Evolutionary conservation across 2,888 invertebrate species (phyloP).

Genomic region (Bombylius discolor): DNA sequence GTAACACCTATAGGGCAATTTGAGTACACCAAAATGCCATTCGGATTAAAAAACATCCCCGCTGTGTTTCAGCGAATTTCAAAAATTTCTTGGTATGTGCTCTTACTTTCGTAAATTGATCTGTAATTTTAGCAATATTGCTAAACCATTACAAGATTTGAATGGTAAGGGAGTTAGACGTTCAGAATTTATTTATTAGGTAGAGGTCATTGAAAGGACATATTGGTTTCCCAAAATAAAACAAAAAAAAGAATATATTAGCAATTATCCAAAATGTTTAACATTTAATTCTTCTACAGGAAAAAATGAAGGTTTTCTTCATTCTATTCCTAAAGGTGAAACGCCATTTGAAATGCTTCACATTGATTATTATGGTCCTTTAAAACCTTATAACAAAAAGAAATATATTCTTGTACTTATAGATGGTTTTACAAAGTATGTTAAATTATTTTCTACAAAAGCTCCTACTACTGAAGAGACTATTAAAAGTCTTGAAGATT

Average conservation of each 20-base stretch:
- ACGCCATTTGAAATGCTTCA: constrained; percentile 17
- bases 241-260: constrained; percentile 5
- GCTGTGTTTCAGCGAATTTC: not conserved
- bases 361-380: constrained; percentile 8
- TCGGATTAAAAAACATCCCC: not conserved
- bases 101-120: constrained; percentile 16
- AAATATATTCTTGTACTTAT: constrained; percentile 8
- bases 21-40: not conserved
- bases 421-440: constrained; percentile 12
- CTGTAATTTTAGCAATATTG: not conserved
- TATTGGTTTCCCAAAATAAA: constrained; percentile 19
- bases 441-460: constrained; percentile 7
- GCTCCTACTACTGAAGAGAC: constrained; percentile 13
- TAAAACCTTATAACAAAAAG: constrained; percentile 6
- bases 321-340: constrained; percentile 19
- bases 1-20: not conserved
- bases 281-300: constrained; percentile 6
- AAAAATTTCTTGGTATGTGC: constrained; percentile 15
- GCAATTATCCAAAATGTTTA: constrained; percentile 9
- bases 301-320: constrained; percentile 17
- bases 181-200: not conserved
- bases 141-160: not conserved
- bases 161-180: not conserved
- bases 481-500: constrained; percentile 5
- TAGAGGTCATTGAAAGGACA: not conserved